Evolutionary conservation across 2,888 invertebrate species (phyloP).

Genomic region (Dasysyrphus albostriatus): DNA sequence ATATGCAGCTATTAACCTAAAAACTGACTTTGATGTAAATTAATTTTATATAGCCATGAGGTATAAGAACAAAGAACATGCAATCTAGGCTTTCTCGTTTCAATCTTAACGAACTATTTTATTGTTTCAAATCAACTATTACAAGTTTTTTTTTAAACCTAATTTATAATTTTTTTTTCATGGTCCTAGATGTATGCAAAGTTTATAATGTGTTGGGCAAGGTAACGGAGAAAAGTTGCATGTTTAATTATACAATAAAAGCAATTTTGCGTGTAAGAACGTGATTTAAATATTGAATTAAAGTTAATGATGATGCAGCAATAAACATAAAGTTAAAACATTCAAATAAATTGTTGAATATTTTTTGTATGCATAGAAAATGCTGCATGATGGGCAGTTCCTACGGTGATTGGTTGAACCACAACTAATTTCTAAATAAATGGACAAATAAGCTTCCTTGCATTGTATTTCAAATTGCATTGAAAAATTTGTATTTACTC

Average conservation of each 20-base stretch:
- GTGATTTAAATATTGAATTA: not conserved
- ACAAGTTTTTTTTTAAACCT: not conserved
- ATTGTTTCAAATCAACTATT: not conserved
- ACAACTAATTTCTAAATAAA: no score
- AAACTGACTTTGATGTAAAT: not conserved
- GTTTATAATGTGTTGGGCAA: not conserved
- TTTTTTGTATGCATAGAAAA: not conserved
- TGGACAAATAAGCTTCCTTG: no score
- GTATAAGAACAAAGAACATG: not conserved
- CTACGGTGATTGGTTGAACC: no score
- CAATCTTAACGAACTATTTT: not conserved
- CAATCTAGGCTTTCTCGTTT: not conserved
- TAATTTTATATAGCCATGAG: no score
- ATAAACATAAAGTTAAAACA: not conserved
- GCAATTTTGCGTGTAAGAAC: conserved; percentile 25
- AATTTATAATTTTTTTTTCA: not conserved
- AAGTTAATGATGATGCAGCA: not conserved
- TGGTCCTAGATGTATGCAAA: not conserved
- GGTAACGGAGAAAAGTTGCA: conserved; percentile 3
- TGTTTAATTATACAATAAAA: conserved; percentile 11
- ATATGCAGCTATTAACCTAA: no score
- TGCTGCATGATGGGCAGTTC: no score
- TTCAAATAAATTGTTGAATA: not conserved
- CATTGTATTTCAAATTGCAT: no score
- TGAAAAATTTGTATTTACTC: no score